Evolutionary conservation across 1,140 invertebrate species (phyloP).

Genomic region (Pseudoatta argentina): DNA sequence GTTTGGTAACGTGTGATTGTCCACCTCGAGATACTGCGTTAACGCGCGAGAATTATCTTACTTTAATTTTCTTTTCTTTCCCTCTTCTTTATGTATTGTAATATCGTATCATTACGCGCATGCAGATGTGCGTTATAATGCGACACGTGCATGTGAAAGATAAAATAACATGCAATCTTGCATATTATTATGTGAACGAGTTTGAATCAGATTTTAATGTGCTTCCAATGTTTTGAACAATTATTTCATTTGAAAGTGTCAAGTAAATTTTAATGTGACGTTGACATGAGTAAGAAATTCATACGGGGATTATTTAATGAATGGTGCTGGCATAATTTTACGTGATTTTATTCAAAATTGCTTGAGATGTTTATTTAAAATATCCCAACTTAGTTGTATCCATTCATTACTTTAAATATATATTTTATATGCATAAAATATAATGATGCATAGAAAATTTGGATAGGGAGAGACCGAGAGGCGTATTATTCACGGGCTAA

Average conservation of each 20-base stretch:
- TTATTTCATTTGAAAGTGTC: background rate
- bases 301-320: conserved; percentile 14
- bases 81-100: background rate
- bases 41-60: conserved; percentile 64
- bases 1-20: conserved; percentile 55
- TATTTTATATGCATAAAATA: conserved; percentile 28
- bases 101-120: background rate
- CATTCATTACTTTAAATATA: background rate
- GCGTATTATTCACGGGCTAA: background rate
- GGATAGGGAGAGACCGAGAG: background rate
- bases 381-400: background rate
- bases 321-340: conserved; percentile 17
- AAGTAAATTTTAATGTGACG: conserved; percentile 39
- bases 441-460: background rate
- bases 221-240: background rate
- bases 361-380: too few species aligned
- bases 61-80: background rate
- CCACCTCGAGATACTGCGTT: conserved; percentile 55
- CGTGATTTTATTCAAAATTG: background rate
- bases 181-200: background rate
- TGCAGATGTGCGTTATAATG: background rate
- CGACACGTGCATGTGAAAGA: background rate
- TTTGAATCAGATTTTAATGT: background rate
- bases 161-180: conserved; percentile 14
- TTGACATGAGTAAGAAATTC: conserved; percentile 32